phyloP scores from a whole-genome alignment of 2,113 vertebrate genomes.

The Vanacampus margaritifer region DNA sequence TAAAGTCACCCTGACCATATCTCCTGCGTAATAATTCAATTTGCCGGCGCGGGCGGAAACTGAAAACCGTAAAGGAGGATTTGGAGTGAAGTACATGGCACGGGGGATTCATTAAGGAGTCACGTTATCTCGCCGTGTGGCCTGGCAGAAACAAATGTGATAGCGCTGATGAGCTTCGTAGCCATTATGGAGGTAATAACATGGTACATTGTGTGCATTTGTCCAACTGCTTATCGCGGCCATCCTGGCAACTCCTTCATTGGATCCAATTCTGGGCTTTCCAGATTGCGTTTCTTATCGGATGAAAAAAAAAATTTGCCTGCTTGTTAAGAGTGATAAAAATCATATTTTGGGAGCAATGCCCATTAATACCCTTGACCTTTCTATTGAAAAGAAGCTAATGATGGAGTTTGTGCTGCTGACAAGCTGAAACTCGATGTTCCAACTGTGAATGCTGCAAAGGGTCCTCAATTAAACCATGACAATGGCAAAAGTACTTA shows the following conservation, averaged over 20 bases:
- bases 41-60: constrained; percentile 47
- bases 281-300: constrained; percentile 15
- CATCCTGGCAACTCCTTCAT: constrained; percentile 17
- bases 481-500: too few relatives aligned
- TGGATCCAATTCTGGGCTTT: constrained; percentile 13
- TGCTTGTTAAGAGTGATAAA: neutral
- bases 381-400: neutral
- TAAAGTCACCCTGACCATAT: constrained; percentile 64
- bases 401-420: neutral
- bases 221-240: constrained; percentile 39
- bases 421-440: neutral
- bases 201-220: constrained; percentile 31
- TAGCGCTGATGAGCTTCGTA: constrained; percentile 60
- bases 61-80: constrained; percentile 59
- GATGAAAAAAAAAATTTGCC: neutral
- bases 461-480: too few relatives aligned
- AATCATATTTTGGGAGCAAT: neutral
- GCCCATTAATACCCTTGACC: neutral
- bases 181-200: constrained; percentile 57
- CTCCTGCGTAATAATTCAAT: constrained; percentile 59
- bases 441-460: neutral
- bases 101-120: constrained; percentile 46
- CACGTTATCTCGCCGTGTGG: constrained; percentile 59
- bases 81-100: constrained; percentile 55
- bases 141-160: constrained; percentile 57